These are phyloP conservation scores for Ornithorhynchus anatinus DNA, from an alignment of 2,113 vertebrate genomes.

Conservation along the genomic window DNA sequence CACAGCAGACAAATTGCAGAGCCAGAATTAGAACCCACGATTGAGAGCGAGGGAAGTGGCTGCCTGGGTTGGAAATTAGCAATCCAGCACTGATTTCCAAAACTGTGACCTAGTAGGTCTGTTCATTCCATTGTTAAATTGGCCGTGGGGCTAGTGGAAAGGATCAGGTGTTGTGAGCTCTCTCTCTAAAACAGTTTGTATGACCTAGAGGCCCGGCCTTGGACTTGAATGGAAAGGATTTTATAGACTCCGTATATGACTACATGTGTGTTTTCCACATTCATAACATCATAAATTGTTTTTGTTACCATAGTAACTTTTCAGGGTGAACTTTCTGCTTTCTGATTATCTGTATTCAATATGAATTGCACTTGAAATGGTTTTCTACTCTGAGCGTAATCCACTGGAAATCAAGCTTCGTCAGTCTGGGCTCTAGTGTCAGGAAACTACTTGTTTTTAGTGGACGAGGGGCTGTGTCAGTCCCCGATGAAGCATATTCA, in stretches of 20 bases:
- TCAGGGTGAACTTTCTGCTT: background rate
- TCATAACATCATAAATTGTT: background rate
- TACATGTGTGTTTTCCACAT: background rate
- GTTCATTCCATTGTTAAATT: background rate
- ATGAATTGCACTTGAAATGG: constrained; percentile 4
- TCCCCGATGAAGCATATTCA: constrained; percentile 51
- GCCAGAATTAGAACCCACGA: too few species aligned
- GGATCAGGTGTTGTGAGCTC: background rate
- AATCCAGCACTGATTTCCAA: background rate
- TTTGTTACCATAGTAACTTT: background rate
- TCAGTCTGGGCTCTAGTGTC: constrained; percentile 31
- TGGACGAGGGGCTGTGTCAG: constrained; percentile 31
- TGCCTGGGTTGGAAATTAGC: background rate
- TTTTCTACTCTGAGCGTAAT: constrained; percentile 30
- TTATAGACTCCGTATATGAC: background rate
- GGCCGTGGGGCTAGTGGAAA: background rate
- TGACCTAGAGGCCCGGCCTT: too few species aligned
- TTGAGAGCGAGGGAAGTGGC: too few species aligned
- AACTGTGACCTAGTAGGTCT: background rate
- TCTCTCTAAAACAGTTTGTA: background rate
- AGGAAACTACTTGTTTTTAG: constrained; percentile 44
- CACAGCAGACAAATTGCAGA: too few species aligned
- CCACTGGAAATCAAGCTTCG: constrained; percentile 37
- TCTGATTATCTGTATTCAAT: constrained; percentile 27
- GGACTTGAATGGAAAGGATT: too few species aligned